A percentile compares a stretch with the other conserved stretches of the same genome.
phyloP scores from a whole-genome alignment of 2,888 invertebrate species.

The Epinotia nisella region DNA sequence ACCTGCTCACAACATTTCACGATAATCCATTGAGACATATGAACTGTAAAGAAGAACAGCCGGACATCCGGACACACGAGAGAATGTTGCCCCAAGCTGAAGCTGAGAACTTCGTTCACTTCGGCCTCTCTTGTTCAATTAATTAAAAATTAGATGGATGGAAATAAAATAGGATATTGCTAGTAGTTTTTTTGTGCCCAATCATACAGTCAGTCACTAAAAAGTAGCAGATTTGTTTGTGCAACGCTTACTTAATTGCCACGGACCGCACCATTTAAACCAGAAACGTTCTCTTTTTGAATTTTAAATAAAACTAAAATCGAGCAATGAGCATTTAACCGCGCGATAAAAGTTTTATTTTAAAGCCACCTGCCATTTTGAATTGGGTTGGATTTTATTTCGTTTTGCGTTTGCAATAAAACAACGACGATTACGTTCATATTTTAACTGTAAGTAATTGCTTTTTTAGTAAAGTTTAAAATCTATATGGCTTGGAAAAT shows the following conservation, averaged over 20 bases:
- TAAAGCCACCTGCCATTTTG: slow-evolving; percentile 6
- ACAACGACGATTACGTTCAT: not conserved
- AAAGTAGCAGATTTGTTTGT: not conserved
- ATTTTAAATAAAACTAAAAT: slow-evolving; percentile 29
- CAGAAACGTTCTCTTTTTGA: slow-evolving; percentile 17
- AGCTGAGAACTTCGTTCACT: too few species aligned
- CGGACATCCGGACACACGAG: too few species aligned
- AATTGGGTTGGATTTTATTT: slow-evolving; percentile 8
- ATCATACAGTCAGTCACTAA: not conserved
- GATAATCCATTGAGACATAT: too few species aligned
- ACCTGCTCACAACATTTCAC: too few species aligned
- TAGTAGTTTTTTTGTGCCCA: not conserved
- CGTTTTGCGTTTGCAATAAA: not conserved
- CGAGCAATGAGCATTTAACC: slow-evolving; percentile 23
- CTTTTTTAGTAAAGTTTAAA: too few species aligned
- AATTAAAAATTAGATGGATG: too few species aligned
- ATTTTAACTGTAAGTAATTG: not conserved
- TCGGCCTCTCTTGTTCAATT: too few species aligned
- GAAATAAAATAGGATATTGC: too few species aligned
- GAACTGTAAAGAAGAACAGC: too few species aligned
- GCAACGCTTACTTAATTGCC: slow-evolving; percentile 10
- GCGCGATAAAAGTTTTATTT: slow-evolving; percentile 13
- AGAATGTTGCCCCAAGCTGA: too few species aligned
- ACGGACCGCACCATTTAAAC: slow-evolving; percentile 13
- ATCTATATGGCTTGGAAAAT: too few species aligned